phyloP scores from a whole-genome alignment of 2,888 invertebrate genomes.

The Heliconius cydno region DNA sequence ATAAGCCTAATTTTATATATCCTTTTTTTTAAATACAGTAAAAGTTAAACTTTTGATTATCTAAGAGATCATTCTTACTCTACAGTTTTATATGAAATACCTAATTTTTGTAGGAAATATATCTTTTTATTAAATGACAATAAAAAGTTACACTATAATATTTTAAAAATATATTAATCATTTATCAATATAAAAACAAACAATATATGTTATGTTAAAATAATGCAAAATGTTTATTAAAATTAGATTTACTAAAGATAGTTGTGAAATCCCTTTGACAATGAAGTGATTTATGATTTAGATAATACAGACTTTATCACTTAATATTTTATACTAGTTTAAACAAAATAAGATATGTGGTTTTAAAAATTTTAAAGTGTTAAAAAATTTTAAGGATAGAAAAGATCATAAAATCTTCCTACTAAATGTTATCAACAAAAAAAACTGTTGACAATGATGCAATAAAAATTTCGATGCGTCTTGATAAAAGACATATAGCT shows the following conservation, averaged over 20 bases:
- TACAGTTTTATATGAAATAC: not conserved
- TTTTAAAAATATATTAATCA: not conserved
- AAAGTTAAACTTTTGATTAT: not conserved
- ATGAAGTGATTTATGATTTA: slow-evolving; percentile 38
- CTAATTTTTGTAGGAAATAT: not conserved
- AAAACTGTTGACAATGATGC: too few species aligned
- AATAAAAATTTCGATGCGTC: not conserved
- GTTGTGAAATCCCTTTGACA: slow-evolving; percentile 4
- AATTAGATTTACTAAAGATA: not conserved
- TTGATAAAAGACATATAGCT: not conserved
- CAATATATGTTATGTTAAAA: not conserved
- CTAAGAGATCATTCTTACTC: not conserved
- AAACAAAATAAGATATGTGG: not conserved
- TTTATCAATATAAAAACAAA: not conserved
- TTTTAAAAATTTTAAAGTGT: too few species aligned
- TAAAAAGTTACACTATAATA: not conserved
- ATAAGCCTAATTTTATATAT: not conserved
- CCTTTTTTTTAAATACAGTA: too few species aligned
- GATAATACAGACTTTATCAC: slow-evolving; percentile 42
- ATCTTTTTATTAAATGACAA: not conserved
- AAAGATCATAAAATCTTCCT: not conserved
- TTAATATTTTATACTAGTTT: not conserved
- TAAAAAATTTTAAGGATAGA: not conserved
- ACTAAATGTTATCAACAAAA: too few species aligned
- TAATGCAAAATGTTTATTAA: not conserved